These are phyloP conservation scores for Drusus annulatus DNA, from an alignment of 1,140 invertebrate species.

Conservation along the genomic window DNA sequence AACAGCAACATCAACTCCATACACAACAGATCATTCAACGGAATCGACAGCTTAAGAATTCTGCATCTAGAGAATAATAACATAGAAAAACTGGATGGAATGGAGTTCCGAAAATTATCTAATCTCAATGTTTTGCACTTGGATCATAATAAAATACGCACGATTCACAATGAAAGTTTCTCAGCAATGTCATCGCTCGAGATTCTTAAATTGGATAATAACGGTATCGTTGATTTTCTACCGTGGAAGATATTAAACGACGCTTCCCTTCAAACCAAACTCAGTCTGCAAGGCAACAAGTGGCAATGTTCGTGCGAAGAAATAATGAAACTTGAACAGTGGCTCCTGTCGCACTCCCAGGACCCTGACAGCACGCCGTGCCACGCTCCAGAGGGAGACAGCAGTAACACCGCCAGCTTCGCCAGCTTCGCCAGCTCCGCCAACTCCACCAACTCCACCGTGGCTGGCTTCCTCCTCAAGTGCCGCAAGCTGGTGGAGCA, in stretches of 20 bases:
- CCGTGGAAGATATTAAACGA: slow-evolving; percentile 78
- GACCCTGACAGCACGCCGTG: slow-evolving; percentile 69
- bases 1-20: slow-evolving; percentile 85
- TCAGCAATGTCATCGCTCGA: slow-evolving; percentile 80
- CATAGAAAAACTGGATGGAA: slow-evolving; percentile 82
- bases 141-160: slow-evolving; percentile 82
- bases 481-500: slow-evolving; percentile 66
- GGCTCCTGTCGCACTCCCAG: slow-evolving; percentile 72
- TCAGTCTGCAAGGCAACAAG: slow-evolving; percentile 79
- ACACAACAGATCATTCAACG: slow-evolving; percentile 89
- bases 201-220: slow-evolving; percentile 85
- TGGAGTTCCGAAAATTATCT: slow-evolving; percentile 81
- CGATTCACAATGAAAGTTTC: slow-evolving; percentile 86
- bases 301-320: slow-evolving; percentile 83
- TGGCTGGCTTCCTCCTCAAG: slow-evolving; percentile 67
- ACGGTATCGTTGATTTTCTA: slow-evolving; percentile 83
- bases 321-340: slow-evolving; percentile 76
- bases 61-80: slow-evolving; percentile 88
- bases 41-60: slow-evolving; percentile 80
- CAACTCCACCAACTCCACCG: slow-evolving; percentile 67
- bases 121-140: slow-evolving; percentile 86
- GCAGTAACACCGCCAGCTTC: too few relatives aligned
- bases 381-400: slow-evolving; percentile 66
- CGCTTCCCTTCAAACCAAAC: slow-evolving; percentile 72
- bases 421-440: too few relatives aligned